A percentile compares a stretch with the other conserved stretches of the same genome.
These are phyloP conservation scores for Adoxophyes honmai DNA, from an alignment of 1,140 invertebrate genomes.

Conservation along the genomic window DNA sequence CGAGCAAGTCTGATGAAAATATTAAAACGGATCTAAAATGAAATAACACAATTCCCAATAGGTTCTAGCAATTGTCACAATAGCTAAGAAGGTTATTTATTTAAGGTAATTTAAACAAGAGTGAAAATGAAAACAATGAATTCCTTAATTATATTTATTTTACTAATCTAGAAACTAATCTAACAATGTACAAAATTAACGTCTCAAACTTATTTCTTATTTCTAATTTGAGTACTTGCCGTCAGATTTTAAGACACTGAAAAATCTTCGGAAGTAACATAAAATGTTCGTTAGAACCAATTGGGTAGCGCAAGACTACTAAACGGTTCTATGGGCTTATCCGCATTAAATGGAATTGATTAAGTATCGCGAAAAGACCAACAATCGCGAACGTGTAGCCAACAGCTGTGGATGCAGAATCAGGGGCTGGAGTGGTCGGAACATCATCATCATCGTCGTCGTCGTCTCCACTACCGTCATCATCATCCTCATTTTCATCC, in stretches of 20 bases:
- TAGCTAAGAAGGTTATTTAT: too few species aligned
- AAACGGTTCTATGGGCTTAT: constrained; percentile 35
- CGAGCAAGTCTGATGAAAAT: too few species aligned
- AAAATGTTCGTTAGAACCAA: constrained; percentile 19
- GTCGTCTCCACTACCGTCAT: constrained; percentile 21
- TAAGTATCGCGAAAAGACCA: constrained; percentile 37
- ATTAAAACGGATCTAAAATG: too few species aligned
- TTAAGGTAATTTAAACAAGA: too few species aligned
- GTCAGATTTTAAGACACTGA: neutral
- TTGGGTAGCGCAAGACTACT: constrained; percentile 22
- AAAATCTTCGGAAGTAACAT: constrained; percentile 33
- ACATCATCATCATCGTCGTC: constrained; percentile 22
- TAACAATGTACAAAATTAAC: neutral
- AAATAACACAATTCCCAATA: too few species aligned
- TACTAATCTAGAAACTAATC: neutral
- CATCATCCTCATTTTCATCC: constrained; percentile 26
- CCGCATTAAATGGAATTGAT: constrained; percentile 39
- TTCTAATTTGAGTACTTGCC: neutral
- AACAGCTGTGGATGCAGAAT: constrained; percentile 43
- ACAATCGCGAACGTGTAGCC: constrained; percentile 49
- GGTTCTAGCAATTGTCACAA: too few species aligned
- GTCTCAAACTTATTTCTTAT: neutral
- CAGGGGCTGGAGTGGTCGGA: constrained; percentile 17
- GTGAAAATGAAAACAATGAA: too few species aligned
- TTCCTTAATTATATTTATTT: neutral